These are phyloP conservation scores for Cyprinodon brontotheroides DNA, from an alignment of 2,113 vertebrate species.

Conservation along the genomic window DNA sequence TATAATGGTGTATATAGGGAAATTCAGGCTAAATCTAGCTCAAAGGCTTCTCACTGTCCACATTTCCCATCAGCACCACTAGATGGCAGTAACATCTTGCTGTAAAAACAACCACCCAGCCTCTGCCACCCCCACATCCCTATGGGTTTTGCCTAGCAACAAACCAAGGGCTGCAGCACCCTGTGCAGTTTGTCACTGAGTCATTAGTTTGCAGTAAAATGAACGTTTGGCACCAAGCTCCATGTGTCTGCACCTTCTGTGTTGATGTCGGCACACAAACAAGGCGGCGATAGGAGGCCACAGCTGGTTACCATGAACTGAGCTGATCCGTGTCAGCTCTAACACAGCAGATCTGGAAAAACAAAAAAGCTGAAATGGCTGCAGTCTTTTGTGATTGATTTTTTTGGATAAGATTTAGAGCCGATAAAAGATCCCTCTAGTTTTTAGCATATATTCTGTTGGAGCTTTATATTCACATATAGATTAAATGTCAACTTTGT, in stretches of 20 bases:
- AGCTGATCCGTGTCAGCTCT: not conserved
- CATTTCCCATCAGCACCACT: not conserved
- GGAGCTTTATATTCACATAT: too few species aligned
- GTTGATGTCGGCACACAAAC: not conserved
- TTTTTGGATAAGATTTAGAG: too few species aligned
- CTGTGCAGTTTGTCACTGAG: slow-evolving; percentile 33
- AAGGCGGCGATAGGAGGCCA: not conserved
- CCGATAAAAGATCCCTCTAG: too few species aligned
- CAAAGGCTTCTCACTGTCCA: not conserved
- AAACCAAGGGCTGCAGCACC: slow-evolving; percentile 8
- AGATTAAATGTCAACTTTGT: too few species aligned
- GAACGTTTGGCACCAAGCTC: slow-evolving; percentile 13
- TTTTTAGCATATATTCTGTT: too few species aligned
- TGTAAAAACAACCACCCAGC: not conserved
- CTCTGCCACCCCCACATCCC: not conserved
- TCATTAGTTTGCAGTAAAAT: slow-evolving; percentile 27
- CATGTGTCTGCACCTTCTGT: not conserved
- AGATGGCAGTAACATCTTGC: slow-evolving; percentile 48
- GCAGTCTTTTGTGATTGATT: too few species aligned
- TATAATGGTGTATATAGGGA: not conserved
- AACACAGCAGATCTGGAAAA: not conserved
- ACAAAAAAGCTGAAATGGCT: not conserved
- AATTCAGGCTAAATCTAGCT: not conserved
- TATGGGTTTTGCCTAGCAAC: slow-evolving; percentile 66
- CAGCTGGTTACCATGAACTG: not conserved